Base-by-base conservation (phyloP, 2,888 invertebrate genomes). In the Apamea monoglypha region DNA sequence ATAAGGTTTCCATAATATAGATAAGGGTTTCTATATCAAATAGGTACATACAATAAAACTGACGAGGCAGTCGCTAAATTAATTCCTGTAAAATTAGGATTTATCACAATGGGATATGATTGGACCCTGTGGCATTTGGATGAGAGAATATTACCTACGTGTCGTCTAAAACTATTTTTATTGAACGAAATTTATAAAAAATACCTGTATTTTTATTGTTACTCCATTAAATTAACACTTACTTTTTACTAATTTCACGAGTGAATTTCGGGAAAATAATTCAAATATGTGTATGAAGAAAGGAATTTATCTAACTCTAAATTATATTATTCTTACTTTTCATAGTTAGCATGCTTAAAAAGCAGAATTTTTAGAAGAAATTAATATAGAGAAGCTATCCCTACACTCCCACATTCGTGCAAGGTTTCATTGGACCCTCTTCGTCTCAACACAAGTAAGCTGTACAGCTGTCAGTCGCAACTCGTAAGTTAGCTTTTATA, bases 361-460 rank as follows among this genome's bases (percentile, higher is more conserved):
- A 94, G 95, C 94, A 90, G 91, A 87, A 47, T 86, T 81, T 88
- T 87, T 74, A 87, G 86, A 88, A 85, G 86, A 87, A 71, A 89
- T 89, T 67, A 72, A 40, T 84, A 88, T 91, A 91, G 93, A 95
- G 94, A 93, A 93, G 91, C 89, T 90, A 90, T 93, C 94, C 94
- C 93, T 90, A 88, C 88, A 90, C 84, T 80, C 91, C 95, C 94
- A 92, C 93, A 88, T 90, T 82, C 91, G 85, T 93, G 95, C 94
- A 93, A 95, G 94, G 95, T 93, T 91, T 90, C 85, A 80, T 76
- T 83, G 50, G 67, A 81, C 85, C 86, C 81, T 87, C 78, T 89
- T 90, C 87, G 91, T 90, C 90, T 91, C 91, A 90, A 91, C 85
- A 86, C 79, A 88, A 82, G 79, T 83, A 64, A 76, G 61, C 84